These are phyloP conservation scores for Carassius auratus DNA, from an alignment of 2,113 vertebrate species.

Conservation along the genomic window DNA sequence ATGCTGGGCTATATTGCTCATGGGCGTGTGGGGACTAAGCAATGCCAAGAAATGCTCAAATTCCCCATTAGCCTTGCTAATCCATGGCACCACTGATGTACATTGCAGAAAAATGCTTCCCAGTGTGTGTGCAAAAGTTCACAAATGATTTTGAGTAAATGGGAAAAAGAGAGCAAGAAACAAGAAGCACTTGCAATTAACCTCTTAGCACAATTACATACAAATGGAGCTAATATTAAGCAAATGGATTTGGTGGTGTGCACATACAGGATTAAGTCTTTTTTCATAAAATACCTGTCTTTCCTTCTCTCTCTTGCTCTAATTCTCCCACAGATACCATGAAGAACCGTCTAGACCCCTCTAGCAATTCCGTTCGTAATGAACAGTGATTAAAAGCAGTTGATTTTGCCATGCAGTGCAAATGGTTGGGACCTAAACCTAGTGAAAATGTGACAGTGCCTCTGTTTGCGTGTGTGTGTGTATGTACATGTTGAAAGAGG, in stretches of 20 bases:
- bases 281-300: background rate
- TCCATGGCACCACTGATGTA: constrained; percentile 11
- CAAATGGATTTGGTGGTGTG: background rate
- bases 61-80: constrained; percentile 24
- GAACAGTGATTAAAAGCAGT: background rate
- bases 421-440: background rate
- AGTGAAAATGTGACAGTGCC: no score
- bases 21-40: constrained; percentile 6
- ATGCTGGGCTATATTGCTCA: constrained; percentile 27
- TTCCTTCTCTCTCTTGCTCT: background rate
- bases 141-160: background rate
- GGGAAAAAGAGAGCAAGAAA: background rate
- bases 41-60: constrained; percentile 42
- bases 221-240: constrained; percentile 7
- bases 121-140: background rate
- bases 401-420: background rate
- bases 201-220: constrained; percentile 29
- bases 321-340: background rate
- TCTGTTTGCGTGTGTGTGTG: background rate
- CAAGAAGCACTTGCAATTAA: background rate
- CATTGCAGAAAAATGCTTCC: background rate
- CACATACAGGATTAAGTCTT: constrained; percentile 1
- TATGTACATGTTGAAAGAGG: background rate
- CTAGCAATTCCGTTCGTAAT: background rate
- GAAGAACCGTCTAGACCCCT: background rate